Percentiles rank a stretch among this genome's conserved stretches.
Evolutionary conservation across 2,113 vertebrate genomes (phyloP).

Genomic region (Bucco capensis): DNA sequence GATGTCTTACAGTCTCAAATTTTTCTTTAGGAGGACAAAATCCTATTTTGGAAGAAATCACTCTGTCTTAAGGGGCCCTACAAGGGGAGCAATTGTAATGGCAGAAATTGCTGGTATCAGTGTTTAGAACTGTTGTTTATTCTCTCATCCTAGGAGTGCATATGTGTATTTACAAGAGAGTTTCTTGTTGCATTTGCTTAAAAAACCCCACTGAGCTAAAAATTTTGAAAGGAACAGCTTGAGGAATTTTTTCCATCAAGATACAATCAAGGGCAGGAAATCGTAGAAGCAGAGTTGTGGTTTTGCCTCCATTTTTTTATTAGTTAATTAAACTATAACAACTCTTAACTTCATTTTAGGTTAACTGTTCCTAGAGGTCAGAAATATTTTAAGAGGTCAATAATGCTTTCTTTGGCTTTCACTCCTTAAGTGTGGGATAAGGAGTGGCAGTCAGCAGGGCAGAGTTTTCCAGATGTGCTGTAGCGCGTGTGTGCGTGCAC

Average conservation of each 20-base stretch:
- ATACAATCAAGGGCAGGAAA: slow-evolving; percentile 54
- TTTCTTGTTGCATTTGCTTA: slow-evolving; percentile 31
- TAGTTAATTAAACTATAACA: slow-evolving; percentile 50
- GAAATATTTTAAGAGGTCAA: slow-evolving; percentile 4
- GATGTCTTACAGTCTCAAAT: neutral
- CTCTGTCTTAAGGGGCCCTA: neutral
- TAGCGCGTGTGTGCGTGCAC: neutral
- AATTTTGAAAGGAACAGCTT: slow-evolving; percentile 2
- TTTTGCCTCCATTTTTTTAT: slow-evolving; percentile 13
- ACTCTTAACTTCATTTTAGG: slow-evolving; percentile 41
- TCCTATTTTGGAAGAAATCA: neutral
- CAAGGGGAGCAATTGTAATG: neutral
- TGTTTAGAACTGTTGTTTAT: neutral
- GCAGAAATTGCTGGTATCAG: neutral
- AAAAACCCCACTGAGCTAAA: neutral
- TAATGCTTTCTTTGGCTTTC: slow-evolving; percentile 6
- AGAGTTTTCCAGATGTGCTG: slow-evolving; percentile 8
- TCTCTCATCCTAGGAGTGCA: neutral
- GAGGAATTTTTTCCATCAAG: slow-evolving; percentile 42
- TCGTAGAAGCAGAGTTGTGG: slow-evolving; percentile 10
- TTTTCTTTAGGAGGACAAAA: neutral
- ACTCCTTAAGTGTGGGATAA: neutral
- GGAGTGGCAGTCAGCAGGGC: neutral
- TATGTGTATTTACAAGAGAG: neutral
- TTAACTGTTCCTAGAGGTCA: slow-evolving; percentile 33